Conservation (phyloP, 1,140 invertebrate genomes). For the Dryas iulia region DNA sequence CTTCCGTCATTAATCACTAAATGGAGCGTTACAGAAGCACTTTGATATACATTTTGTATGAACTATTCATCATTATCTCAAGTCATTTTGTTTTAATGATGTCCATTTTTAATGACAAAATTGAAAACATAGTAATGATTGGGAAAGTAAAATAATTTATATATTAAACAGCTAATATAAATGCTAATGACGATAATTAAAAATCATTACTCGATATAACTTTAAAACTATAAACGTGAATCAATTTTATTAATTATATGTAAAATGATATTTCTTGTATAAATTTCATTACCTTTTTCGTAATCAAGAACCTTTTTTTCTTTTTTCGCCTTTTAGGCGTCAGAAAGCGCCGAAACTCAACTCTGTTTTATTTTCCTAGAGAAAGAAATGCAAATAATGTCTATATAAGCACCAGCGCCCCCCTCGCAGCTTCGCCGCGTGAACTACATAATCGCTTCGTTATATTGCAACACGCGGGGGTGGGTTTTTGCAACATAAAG, state of each 20-base stretch:
- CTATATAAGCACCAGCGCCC: no score
- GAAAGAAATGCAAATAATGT: no score
- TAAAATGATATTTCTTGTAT: no score
- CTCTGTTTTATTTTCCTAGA: no score
- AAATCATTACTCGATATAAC: neutral
- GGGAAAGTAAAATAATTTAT: neutral
- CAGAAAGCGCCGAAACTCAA: no score
- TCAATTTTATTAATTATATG: neutral
- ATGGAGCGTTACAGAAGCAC: conserved; percentile 48
- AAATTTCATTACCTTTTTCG: no score
- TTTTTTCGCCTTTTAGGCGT: no score
- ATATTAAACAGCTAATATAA: conserved; percentile 1
- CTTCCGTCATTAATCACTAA: conserved; percentile 51
- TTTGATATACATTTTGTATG: conserved; percentile 35
- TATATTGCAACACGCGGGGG: no score
- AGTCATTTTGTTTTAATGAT: conserved; percentile 30
- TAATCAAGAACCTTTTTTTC: no score
- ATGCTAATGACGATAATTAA: neutral
- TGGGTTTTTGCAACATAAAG: no score
- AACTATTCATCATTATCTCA: conserved; percentile 38
- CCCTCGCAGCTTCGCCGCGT: no score
- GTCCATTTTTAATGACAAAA: conserved; percentile 12
- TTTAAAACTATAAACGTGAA: neutral
- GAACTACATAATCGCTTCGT: no score
- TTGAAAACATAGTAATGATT: neutral